Evolutionary conservation across 2,797 vertebrate genomes (phyloP).

Genomic region (Enteromius trimaculatus): DNA sequence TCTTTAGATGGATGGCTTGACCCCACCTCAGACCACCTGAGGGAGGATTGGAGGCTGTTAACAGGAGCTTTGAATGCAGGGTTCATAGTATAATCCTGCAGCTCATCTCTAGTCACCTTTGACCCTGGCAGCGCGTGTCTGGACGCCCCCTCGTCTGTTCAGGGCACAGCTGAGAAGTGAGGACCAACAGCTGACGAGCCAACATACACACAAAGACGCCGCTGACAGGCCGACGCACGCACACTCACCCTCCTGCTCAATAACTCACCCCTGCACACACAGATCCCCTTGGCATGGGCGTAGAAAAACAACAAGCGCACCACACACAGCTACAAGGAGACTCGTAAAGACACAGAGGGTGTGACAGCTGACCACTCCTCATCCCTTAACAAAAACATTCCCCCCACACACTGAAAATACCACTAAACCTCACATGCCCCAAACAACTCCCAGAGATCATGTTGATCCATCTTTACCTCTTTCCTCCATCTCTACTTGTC

Average conservation of each 20-base stretch:
- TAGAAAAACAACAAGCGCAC: constrained; percentile 51
- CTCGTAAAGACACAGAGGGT: constrained; percentile 47
- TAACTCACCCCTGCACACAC: constrained; percentile 24
- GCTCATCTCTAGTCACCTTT: constrained; percentile 68
- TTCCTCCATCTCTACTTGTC: background rate
- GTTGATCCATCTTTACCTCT: background rate
- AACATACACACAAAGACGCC: constrained; percentile 47
- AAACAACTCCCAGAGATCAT: constrained; percentile 59
- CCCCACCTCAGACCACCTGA: constrained; percentile 32
- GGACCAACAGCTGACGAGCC: constrained; percentile 71
- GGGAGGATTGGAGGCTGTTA: constrained; percentile 65
- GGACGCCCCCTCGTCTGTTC: constrained; percentile 55
- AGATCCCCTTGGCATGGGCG: constrained; percentile 34
- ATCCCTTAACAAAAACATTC: constrained; percentile 73
- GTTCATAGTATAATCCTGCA: constrained; percentile 75
- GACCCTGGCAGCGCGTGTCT: constrained; percentile 75
- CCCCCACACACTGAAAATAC: constrained; percentile 75
- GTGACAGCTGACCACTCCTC: constrained; percentile 73
- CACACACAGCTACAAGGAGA: constrained; percentile 56
- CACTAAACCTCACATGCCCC: constrained; percentile 66
- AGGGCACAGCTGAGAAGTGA: constrained; percentile 70
- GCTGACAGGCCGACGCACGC: constrained; percentile 41
- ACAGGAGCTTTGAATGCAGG: constrained; percentile 73
- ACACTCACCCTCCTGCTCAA: constrained; percentile 26
- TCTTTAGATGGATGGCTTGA: constrained; percentile 42